phyloP scores from a whole-genome alignment of 2,113 vertebrate species.

The Neofelis nebulosa region DNA sequence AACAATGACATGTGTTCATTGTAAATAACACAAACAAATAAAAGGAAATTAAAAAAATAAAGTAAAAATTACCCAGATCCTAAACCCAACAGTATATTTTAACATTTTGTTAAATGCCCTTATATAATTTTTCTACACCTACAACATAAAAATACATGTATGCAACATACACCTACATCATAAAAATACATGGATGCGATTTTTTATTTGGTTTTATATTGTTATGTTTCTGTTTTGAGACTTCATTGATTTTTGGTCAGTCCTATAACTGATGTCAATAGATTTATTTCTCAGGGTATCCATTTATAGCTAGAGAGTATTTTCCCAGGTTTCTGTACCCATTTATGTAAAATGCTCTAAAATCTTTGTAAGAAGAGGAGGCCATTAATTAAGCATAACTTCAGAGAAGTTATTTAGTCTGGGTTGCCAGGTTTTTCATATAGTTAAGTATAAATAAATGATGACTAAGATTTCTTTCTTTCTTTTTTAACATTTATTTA shows the following conservation, averaged over 20 bases:
- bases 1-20: neutral
- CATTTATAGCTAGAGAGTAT: neutral
- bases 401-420: neutral
- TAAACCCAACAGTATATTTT: neutral
- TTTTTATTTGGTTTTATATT: slow-evolving; percentile 15
- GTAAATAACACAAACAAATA: neutral
- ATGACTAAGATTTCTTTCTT: neutral
- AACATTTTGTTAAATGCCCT: neutral
- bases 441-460: neutral
- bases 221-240: neutral
- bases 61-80: neutral
- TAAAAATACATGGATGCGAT: neutral
- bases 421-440: neutral
- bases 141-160: neutral
- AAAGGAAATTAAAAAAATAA: neutral
- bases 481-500: too few species aligned
- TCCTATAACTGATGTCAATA: neutral
- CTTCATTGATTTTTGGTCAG: neutral
- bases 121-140: neutral
- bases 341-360: neutral
- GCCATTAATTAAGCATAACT: slow-evolving; percentile 12
- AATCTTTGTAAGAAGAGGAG: neutral
- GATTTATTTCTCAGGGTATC: neutral
- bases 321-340: neutral
- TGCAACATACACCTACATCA: neutral